Evolutionary conservation across 2,888 invertebrate genomes (phyloP), one percentile per base, ranked within the genome.

Genomic region (Erpobdella octoculata): DNA sequence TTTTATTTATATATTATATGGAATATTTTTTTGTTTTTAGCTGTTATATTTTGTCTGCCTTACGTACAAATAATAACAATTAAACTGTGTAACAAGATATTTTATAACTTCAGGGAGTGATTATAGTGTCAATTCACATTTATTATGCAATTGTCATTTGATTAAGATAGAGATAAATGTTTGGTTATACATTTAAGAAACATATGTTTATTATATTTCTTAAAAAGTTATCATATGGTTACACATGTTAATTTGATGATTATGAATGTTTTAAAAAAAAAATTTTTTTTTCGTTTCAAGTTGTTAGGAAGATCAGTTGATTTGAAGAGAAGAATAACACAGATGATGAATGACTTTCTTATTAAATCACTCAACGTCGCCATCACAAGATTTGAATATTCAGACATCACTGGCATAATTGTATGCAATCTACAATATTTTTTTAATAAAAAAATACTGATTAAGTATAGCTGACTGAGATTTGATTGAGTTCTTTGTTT

Each of bases 321-420:
- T 85, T 86, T 96, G 73, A 92, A 92, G 80, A 89, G 91, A 81
- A 84, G 93, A 33, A 89, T 92, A 68, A 92, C 93, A 0, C 96
- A 96, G 80, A 87, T 95, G 74, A 91, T 97, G 72, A 95, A 97
- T 82, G 91, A 92, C 0, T 92, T 93, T 76, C 90, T 96, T 89
- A 91, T 93, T 78, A 91, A 91, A 80, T 92, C 93, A 1, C 85
- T 97, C 15, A 94, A 95, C 81, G 87, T 92, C 67, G 94, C 94
- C 0, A 92, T 97, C 38, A 91, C 91, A 76, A 91, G 93, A 81
- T 97, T 96, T 82, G 95, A 97, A 85, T 92, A 91, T 5, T 92
- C 92, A 0, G 93, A 94, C 80, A 90, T 97, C 48, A 94, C 94
- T 0, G 93, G 92, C 9, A 91, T 96, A 76, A 90, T 94, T 84